Base-by-base conservation (phyloP, 2,888 invertebrate species). In the Dichetophora obliterata region DNA sequence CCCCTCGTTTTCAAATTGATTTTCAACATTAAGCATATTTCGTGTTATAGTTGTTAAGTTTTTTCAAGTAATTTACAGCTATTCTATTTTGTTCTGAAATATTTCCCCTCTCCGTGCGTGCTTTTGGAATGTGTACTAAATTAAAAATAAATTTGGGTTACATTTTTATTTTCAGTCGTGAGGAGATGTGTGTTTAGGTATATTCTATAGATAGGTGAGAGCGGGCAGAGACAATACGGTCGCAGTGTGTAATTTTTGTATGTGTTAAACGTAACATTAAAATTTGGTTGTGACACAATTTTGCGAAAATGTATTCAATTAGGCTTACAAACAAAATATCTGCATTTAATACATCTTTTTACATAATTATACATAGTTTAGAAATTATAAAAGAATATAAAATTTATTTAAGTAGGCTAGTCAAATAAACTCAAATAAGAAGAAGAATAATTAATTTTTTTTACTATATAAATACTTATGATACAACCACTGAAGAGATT, bases 91-190 rank as follows among this genome's bases (percentile, higher is more conserved):
- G 14, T 34, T 65, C 34, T 65, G 5, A 19, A 16, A 5, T 34
- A 37, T n/a, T 4, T n/a, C 16, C 31, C 68, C 48, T 50, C 50
- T 27, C 3, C 6, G 43, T 22, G 22, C 57, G 31, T 31, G 27
- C 66, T 24, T 48, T 48, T 22, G 68, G 27, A 68, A 50, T 68
- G 68, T 14, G 50, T 22, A 68, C 50, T 68, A 50, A 50, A 50
- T 68, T 68, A 68, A 68, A 68, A 48, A 68, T 68, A 50, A 68
- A 68, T 68, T 66, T 48, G 43, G 66, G 66, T 48, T 48, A 24
- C 22, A 66, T 8, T 22, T 37, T 43, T 65, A 65, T 65, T 19
- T 68, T 68, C 27, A 68, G 31, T 31, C 27, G 63, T 24, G 14
- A 24, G 14, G 31, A 14, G 63, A 5, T 24, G 5, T 31, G 63